A percentile compares a stretch with the other conserved stretches of the same genome.
Conservation (phyloP, 2,113 vertebrate species). For the Tiliqua scincoides region DNA sequence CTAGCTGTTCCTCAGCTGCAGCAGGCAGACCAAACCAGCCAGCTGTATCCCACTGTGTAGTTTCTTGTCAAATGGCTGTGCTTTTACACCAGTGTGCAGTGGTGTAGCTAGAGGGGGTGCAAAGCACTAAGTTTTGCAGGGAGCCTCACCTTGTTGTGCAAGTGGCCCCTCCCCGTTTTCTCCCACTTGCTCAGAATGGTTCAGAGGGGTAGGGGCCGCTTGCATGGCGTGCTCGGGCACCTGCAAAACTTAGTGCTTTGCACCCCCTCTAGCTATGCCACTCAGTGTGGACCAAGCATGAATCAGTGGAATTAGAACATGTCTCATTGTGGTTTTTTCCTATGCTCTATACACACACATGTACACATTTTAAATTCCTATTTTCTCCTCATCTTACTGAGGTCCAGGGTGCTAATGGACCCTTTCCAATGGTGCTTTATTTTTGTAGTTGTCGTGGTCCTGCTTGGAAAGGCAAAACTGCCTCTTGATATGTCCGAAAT, state of each 20-base stretch:
- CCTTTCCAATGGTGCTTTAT: constrained; percentile 66
- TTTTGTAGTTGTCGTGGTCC: constrained; percentile 52
- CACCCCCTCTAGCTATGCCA: too few species aligned
- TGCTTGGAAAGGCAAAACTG: constrained; percentile 53
- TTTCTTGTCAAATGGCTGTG: too few species aligned
- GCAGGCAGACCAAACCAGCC: not conserved
- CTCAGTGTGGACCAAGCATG: not conserved
- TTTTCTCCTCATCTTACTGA: constrained; percentile 55
- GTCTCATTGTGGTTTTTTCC: constrained; percentile 42
- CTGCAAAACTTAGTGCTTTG: too few species aligned
- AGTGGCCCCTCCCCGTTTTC: too few species aligned
- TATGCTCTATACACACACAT: constrained; percentile 23
- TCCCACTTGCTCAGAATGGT: too few species aligned
- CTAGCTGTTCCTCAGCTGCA: not conserved
- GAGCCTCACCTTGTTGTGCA: too few species aligned
- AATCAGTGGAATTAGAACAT: constrained; percentile 51
- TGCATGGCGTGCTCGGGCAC: too few species aligned
- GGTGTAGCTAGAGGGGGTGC: too few species aligned
- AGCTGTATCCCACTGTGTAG: not conserved
- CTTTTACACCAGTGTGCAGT: too few species aligned
- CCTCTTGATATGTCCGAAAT: constrained; percentile 46
- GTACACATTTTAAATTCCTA: constrained; percentile 25
- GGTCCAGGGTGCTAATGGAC: constrained; percentile 67
- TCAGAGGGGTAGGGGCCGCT: too few species aligned
- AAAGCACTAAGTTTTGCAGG: too few species aligned